These are phyloP conservation scores for Drosophila mulleri DNA, from an alignment of 2,888 invertebrate genomes.

Conservation along the genomic window DNA sequence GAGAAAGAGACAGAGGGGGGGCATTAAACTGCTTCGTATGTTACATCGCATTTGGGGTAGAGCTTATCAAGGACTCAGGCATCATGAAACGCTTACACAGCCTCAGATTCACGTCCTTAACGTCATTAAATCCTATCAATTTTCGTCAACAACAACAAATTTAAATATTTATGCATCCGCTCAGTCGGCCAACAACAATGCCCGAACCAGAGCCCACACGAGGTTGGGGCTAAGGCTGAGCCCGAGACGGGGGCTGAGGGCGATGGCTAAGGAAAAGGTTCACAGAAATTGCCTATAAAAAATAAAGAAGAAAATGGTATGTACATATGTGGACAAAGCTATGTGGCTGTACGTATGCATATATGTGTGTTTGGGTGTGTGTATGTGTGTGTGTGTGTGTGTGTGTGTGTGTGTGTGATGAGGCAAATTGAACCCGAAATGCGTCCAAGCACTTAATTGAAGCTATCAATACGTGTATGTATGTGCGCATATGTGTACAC, in stretches of 20 bases:
- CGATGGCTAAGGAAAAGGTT: conserved; percentile 58
- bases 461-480: conserved; percentile 65
- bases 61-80: conserved; percentile 58
- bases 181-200: conserved; percentile 54
- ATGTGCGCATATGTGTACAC: conserved; percentile 1
- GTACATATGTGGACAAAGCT: conserved; percentile 33
- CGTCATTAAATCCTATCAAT: conserved; percentile 80
- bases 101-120: conserved; percentile 51
- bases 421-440: conserved; percentile 68
- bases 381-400: conserved; percentile 21
- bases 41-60: conserved; percentile 53
- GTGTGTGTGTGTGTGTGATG: conserved; percentile 31
- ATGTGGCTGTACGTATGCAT: background rate
- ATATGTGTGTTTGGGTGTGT: background rate
- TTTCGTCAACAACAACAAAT: conserved; percentile 70
- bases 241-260: too few relatives aligned
- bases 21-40: conserved; percentile 37
- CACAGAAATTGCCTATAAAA: conserved; percentile 70
- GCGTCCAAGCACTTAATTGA: conserved; percentile 79
- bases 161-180: conserved; percentile 72
- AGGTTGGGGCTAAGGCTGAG: background rate
- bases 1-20: background rate
- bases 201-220: background rate
- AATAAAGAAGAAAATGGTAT: conserved; percentile 43
- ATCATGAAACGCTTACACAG: conserved; percentile 27